Conservation (phyloP, 2,888 invertebrate genomes). For the Kuschelorhynchus macadamiae region DNA sequence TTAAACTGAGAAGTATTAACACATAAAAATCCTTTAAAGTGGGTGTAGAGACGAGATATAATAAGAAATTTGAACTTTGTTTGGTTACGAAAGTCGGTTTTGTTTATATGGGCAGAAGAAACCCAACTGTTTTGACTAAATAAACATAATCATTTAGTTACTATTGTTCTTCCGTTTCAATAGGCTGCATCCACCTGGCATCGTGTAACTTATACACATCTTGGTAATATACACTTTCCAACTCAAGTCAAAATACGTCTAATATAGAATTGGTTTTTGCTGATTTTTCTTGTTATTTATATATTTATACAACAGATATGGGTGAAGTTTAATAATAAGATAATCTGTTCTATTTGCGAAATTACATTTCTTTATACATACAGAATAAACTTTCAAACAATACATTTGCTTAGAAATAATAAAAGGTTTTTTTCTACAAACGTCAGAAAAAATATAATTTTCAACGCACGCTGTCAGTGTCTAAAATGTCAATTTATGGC, state of each 20-base stretch:
- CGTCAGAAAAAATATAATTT: no score
- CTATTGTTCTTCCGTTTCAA: constrained; percentile 65
- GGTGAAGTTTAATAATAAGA: no score
- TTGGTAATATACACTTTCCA: constrained; percentile 27
- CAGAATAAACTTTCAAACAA: no score
- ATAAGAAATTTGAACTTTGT: constrained; percentile 55
- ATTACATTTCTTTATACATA: no score
- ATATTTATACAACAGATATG: neutral
- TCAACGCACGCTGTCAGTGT: no score
- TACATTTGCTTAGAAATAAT: no score
- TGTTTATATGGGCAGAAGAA: constrained; percentile 63
- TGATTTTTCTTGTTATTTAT: neutral
- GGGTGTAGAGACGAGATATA: constrained; percentile 49
- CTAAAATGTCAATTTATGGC: no score
- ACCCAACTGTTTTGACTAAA: constrained; percentile 66
- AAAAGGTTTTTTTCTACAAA: no score
- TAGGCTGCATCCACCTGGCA: constrained; percentile 66
- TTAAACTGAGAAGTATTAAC: constrained; percentile 30
- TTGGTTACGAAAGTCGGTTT: constrained; percentile 59
- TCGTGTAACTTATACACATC: constrained; percentile 46
- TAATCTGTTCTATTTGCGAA: no score
- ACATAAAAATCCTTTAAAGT: constrained; percentile 45
- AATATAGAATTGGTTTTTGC: no score
- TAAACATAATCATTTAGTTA: constrained; percentile 64
- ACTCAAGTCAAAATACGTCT: constrained; percentile 12